Percentiles rank a stretch among this genome's conserved stretches.
Evolutionary conservation across 2,113 vertebrate species (phyloP).

Genomic region (Gymnocephalus cernua): DNA sequence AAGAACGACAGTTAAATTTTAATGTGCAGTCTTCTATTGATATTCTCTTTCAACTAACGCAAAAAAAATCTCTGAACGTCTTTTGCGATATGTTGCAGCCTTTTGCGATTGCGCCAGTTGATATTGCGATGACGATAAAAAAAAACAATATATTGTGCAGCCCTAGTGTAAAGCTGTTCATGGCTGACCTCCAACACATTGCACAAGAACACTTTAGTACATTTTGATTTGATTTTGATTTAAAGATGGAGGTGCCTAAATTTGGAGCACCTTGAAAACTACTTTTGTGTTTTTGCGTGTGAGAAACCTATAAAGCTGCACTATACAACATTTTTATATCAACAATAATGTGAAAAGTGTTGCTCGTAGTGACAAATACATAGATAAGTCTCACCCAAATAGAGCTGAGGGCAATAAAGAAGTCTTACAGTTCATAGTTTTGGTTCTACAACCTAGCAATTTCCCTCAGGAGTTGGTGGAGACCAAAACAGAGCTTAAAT

Average conservation of each 20-base stretch:
- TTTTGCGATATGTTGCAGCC: too few relatives aligned
- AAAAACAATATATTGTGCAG: too few relatives aligned
- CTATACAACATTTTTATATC: background rate
- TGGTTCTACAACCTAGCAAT: background rate
- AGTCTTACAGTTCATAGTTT: too few relatives aligned
- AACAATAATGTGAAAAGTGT: background rate
- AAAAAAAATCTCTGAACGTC: too few relatives aligned
- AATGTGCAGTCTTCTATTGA: too few relatives aligned
- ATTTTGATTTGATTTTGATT: background rate
- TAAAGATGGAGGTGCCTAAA: background rate
- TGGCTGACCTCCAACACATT: slow-evolving; percentile 32
- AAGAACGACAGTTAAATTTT: too few relatives aligned
- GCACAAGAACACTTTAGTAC: background rate
- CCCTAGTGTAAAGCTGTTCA: slow-evolving; percentile 1
- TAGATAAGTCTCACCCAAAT: background rate
- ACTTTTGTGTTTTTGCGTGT: background rate
- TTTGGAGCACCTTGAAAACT: background rate
- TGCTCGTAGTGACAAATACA: background rate
- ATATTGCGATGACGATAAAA: too few relatives aligned
- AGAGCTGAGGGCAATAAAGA: too few relatives aligned
- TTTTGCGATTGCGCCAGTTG: too few relatives aligned
- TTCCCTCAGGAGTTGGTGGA: background rate
- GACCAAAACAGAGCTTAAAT: background rate
- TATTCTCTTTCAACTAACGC: too few relatives aligned
- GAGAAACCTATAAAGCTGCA: background rate